Conservation (phyloP, 1,140 invertebrate species). For the Sinella curviseta region DNA sequence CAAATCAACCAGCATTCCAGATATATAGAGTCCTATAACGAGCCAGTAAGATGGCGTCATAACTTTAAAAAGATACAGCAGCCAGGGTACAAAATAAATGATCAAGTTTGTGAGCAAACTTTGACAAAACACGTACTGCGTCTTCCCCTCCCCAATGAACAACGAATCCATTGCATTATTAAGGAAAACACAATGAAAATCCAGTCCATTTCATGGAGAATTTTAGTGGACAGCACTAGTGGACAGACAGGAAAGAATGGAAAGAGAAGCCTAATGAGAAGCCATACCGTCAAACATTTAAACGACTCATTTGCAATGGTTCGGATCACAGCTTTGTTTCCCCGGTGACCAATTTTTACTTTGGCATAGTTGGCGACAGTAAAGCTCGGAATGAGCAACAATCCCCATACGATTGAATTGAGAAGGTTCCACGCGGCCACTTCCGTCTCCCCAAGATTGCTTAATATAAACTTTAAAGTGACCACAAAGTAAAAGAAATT, state of each 20-base stretch:
- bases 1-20: conserved; percentile 42
- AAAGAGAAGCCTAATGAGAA: conserved; percentile 29
- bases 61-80: conserved; percentile 32
- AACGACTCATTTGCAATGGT: conserved; percentile 10
- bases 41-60: conserved; percentile 33
- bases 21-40: conserved; percentile 33
- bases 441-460: conserved; percentile 36
- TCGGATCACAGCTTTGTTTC: conserved; percentile 14
- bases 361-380: conserved; percentile 41
- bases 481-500: conserved; percentile 47
- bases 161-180: conserved; percentile 44
- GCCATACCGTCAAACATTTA: conserved; percentile 34
- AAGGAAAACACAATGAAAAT: conserved; percentile 39
- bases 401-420: conserved; percentile 42
- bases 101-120: conserved; percentile 36
- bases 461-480: conserved; percentile 44
- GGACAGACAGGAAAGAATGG: not conserved
- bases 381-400: conserved; percentile 32
- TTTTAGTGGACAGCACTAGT: conserved; percentile 31
- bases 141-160: conserved; percentile 40
- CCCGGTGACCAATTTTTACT: conserved; percentile 34
- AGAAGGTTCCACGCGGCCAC: conserved; percentile 41
- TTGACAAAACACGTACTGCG: conserved; percentile 42
- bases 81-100: conserved; percentile 39
- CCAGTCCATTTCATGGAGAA: conserved; percentile 40